Percentiles rank a stretch among this genome's conserved stretches.
phyloP scores from a whole-genome alignment of 2,797 vertebrate species.

The Hapalemur alaotrensis region DNA sequence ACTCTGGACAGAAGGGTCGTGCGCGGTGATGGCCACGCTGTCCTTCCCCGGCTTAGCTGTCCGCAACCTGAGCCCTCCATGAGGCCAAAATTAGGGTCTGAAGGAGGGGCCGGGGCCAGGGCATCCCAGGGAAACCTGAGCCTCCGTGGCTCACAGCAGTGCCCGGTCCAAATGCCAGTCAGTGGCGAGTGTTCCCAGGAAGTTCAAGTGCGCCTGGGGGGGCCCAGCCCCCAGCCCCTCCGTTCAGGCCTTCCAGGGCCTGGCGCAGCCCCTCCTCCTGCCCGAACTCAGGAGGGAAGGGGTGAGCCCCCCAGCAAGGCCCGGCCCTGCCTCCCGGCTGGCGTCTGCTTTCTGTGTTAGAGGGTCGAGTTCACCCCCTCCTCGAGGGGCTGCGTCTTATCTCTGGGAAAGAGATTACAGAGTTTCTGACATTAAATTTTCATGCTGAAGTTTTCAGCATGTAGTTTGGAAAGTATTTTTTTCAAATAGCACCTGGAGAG shows the following conservation, averaged over 20 bases:
- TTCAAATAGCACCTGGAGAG: constrained; percentile 53
- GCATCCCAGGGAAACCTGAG: not conserved
- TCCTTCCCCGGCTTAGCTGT: constrained; percentile 10
- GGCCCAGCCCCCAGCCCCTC: not conserved
- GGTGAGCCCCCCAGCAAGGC: not conserved
- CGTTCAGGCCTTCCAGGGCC: not conserved
- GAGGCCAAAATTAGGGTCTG: constrained; percentile 1
- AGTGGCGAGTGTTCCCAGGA: too few relatives aligned
- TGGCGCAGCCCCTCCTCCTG: not conserved
- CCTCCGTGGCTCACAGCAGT: not conserved
- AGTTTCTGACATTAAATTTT: constrained; percentile 54
- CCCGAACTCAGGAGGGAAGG: not conserved
- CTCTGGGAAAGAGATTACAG: constrained; percentile 70
- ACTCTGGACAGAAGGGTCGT: not conserved
- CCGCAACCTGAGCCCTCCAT: not conserved
- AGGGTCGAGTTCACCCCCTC: not conserved
- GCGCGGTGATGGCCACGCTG: not conserved
- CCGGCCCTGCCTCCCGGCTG: not conserved
- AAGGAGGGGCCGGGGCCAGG: not conserved
- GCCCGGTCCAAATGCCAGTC: not conserved
- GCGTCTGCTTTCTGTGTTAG: not conserved
- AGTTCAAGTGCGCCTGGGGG: too few relatives aligned
- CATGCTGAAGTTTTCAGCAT: constrained; percentile 38
- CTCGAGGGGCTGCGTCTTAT: constrained; percentile 41
- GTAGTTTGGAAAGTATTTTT: constrained; percentile 20